These are phyloP conservation scores for Sebastes umbrosus DNA, from an alignment of 2,797 vertebrate genomes.

Conservation along the genomic window DNA sequence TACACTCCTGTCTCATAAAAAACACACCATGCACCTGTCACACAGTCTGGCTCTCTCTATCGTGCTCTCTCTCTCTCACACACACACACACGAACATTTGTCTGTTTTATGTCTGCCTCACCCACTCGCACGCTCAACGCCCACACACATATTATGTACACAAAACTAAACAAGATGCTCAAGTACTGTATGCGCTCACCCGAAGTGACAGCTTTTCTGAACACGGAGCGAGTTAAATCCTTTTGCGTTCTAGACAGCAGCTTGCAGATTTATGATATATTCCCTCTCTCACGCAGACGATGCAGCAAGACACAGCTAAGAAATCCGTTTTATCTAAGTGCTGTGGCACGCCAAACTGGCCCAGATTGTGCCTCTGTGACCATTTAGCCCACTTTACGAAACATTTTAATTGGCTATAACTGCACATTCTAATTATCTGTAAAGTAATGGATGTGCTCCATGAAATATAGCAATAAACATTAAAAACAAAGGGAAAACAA, in stretches of 20 bases:
- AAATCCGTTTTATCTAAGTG: conserved; percentile 24
- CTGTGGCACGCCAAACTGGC: conserved; percentile 19
- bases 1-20: conserved; percentile 1
- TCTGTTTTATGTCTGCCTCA: conserved; percentile 25
- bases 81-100: neutral
- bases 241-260: conserved; percentile 23
- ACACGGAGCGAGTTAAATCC: conserved; percentile 34
- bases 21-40: conserved; percentile 48
- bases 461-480: neutral
- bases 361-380: conserved; percentile 34
- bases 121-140: neutral
- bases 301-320: conserved; percentile 15
- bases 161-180: conserved; percentile 40
- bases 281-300: conserved; percentile 30
- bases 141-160: conserved; percentile 27
- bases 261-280: conserved; percentile 52
- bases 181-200: conserved; percentile 9
- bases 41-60: conserved; percentile 14
- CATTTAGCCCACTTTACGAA: conserved; percentile 38
- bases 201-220: conserved; percentile 49
- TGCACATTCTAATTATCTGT: conserved; percentile 19
- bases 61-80: neutral
- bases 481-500: neutral
- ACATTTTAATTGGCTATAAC: conserved; percentile 39
- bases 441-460: conserved; percentile 10